Percentiles rank a stretch among this genome's conserved stretches.
These are phyloP conservation scores for Achroia grisella DNA, from an alignment of 1,140 invertebrate genomes.

Conservation along the genomic window DNA sequence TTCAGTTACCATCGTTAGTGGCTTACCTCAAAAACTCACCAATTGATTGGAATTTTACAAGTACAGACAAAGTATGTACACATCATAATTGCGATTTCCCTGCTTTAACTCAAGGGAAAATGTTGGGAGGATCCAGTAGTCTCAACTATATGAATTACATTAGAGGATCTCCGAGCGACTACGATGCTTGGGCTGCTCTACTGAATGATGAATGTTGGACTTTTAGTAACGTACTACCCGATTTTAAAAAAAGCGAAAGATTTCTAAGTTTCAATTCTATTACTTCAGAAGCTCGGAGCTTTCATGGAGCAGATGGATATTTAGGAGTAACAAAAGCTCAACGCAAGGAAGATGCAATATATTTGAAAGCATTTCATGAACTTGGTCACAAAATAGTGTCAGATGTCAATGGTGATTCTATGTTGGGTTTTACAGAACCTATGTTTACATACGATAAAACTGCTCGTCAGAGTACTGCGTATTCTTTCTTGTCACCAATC, in stretches of 20 bases:
- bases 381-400: constrained; percentile 17
- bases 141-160: constrained; percentile 86
- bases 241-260: constrained; percentile 23
- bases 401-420: constrained; percentile 23
- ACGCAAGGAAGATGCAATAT: constrained; percentile 2
- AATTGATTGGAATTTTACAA: constrained; percentile 83
- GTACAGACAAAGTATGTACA: constrained; percentile 77
- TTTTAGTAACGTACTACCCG: constrained; percentile 77
- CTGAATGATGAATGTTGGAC: constrained; percentile 79
- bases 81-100: constrained; percentile 76
- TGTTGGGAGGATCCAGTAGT: constrained; percentile 81
- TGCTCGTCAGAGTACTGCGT: constrained; percentile 74
- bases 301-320: constrained; percentile 16
- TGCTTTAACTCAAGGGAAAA: constrained; percentile 79
- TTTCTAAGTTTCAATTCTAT: constrained; percentile 4
- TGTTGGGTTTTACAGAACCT: constrained; percentile 22
- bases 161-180: constrained; percentile 74
- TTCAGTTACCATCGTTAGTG: constrained; percentile 27
- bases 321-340: constrained; percentile 17
- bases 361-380: constrained; percentile 28
- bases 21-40: constrained; percentile 16
- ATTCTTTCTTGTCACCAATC: constrained; percentile 71
- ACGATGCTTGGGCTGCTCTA: constrained; percentile 76
- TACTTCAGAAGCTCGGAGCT: background rate
- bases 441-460: constrained; percentile 75